phyloP scores from a whole-genome alignment of 2,797 vertebrate genomes.

The Phalanger gymnotis region DNA sequence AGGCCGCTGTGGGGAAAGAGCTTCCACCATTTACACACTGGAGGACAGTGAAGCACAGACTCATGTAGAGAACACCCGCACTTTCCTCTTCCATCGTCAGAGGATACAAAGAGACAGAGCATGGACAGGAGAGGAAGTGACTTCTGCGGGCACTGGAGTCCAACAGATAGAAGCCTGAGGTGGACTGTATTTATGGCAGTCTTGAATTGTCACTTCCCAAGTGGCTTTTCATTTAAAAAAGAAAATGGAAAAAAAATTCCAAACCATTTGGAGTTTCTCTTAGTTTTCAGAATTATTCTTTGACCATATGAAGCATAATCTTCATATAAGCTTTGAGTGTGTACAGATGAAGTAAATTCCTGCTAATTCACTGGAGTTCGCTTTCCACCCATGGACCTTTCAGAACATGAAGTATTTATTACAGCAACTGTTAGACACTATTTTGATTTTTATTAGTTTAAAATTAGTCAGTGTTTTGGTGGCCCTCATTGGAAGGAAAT shows the following conservation, averaged over 20 bases:
- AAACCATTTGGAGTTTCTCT: conserved; percentile 42
- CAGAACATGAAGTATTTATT: conserved; percentile 50
- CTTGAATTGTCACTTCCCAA: background rate
- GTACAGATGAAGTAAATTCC: conserved; percentile 71
- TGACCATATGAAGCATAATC: conserved; percentile 66
- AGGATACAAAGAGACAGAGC: background rate
- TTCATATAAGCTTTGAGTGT: conserved; percentile 70
- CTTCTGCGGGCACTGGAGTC: too few species aligned
- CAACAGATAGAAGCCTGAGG: too few species aligned
- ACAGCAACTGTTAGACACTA: conserved; percentile 28
- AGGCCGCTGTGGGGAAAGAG: background rate
- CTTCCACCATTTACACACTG: background rate
- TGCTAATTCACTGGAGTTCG: conserved; percentile 45
- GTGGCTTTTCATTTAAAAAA: background rate
- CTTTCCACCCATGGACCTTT: conserved; percentile 57
- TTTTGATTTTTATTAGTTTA: conserved; percentile 6
- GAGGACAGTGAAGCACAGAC: background rate
- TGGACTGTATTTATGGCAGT: background rate
- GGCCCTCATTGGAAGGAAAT: background rate
- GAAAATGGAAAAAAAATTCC: background rate
- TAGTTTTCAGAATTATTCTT: conserved; percentile 63
- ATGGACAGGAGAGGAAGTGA: too few species aligned
- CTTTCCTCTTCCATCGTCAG: background rate
- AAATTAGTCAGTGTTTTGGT: conserved; percentile 37
- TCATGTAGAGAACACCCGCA: background rate